A percentile compares a stretch with the other conserved stretches of the same genome.
Conservation (phyloP, 2,888 invertebrate species). For the Oeneis ivallda region DNA sequence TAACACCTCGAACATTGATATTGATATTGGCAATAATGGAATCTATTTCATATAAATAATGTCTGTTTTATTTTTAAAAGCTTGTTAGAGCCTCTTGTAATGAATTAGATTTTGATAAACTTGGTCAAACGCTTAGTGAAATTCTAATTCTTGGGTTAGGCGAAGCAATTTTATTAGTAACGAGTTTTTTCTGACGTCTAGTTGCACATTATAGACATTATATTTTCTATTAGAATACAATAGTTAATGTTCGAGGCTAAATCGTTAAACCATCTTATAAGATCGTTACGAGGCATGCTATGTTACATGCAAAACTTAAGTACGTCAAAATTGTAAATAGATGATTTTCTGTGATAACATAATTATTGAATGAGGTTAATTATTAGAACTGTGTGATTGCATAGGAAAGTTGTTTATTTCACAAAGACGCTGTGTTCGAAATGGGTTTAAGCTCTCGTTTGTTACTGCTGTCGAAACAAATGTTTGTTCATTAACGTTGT, state of each 20-base stretch:
- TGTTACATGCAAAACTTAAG: conserved; percentile 73
- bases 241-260: conserved; percentile 46
- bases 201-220: neutral
- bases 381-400: conserved; percentile 81
- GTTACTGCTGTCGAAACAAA: conserved; percentile 32
- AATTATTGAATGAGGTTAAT: conserved; percentile 72
- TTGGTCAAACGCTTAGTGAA: conserved; percentile 17
- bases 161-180: conserved; percentile 2
- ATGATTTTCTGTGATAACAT: conserved; percentile 83
- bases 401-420: conserved; percentile 73
- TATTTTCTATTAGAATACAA: conserved; percentile 23
- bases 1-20: conserved; percentile 42
- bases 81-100: conserved; percentile 1
- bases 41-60: neutral
- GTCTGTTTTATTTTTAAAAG: conserved; percentile 9
- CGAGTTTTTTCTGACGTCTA: neutral
- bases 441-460: conserved; percentile 42
- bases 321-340: conserved; percentile 82
- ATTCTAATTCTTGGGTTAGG: conserved; percentile 11
- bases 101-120: conserved; percentile 22
- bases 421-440: conserved; percentile 63
- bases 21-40: conserved; percentile 25
- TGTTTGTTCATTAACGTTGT: conserved; percentile 29
- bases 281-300: conserved; percentile 71
- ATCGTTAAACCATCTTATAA: conserved; percentile 61